A percentile compares a stretch with the other conserved stretches of the same genome.
Evolutionary conservation across 2,113 vertebrate genomes (phyloP).

Genomic region (Arothron firmamentum): DNA sequence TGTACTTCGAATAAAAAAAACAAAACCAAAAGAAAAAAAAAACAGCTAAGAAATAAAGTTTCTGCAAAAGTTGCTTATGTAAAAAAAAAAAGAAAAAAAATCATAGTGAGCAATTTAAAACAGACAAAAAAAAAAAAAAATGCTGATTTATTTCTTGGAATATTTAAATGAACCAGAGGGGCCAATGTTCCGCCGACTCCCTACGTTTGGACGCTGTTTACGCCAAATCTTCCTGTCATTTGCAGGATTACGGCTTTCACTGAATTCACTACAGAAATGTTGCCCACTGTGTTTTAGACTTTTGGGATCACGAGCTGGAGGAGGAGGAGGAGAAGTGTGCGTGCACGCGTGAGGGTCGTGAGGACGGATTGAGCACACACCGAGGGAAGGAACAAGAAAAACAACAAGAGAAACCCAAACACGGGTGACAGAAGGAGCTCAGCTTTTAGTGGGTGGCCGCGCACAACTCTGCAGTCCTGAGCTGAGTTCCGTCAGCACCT

Average conservation of each 20-base stretch:
- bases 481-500: slow-evolving; percentile 52
- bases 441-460: slow-evolving; percentile 40
- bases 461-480: slow-evolving; percentile 13
- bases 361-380: slow-evolving; percentile 63
- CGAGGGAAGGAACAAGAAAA: slow-evolving; percentile 49
- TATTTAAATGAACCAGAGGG: neutral
- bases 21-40: no score
- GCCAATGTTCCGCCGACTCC: neutral
- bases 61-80: neutral
- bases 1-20: no score
- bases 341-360: slow-evolving; percentile 25
- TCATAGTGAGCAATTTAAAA: neutral
- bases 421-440: slow-evolving; percentile 59
- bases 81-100: neutral
- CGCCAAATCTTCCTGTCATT: slow-evolving; percentile 3
- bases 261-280: slow-evolving; percentile 18
- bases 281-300: neutral
- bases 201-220: neutral
- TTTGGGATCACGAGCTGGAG: slow-evolving; percentile 14
- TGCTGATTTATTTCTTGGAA: neutral
- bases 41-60: neutral
- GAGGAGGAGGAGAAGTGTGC: slow-evolving; percentile 17
- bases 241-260: slow-evolving; percentile 5
- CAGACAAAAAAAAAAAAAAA: neutral
- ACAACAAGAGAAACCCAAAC: slow-evolving; percentile 52